Evolutionary conservation across 2,797 vertebrate species (phyloP).

Genomic region (Protonibea diacanthus): DNA sequence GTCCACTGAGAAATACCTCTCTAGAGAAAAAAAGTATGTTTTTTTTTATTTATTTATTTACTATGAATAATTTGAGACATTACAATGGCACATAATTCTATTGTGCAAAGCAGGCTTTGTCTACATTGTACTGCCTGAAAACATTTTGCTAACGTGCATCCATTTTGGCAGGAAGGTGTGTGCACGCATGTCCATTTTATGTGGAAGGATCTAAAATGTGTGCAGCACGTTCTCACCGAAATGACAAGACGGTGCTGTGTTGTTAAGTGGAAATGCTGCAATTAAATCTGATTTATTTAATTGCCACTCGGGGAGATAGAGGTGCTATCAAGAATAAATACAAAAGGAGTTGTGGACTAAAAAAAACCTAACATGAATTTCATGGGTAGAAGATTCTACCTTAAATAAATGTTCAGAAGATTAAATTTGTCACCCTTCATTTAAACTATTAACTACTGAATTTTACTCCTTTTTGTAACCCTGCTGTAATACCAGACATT

Average conservation of each 20-base stretch:
- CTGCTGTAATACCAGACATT: slow-evolving; percentile 6
- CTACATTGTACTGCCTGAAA: not conserved
- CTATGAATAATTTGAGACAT: slow-evolving; percentile 38
- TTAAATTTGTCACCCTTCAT: not conserved
- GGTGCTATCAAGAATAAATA: slow-evolving; percentile 16
- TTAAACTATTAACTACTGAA: not conserved
- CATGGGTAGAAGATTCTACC: not conserved
- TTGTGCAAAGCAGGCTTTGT: slow-evolving; percentile 14
- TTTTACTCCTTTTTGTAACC: not conserved
- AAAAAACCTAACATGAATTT: not conserved
- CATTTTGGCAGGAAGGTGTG: not conserved
- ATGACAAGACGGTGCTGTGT: not conserved
- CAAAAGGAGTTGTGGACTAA: not conserved
- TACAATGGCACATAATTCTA: slow-evolving; percentile 34
- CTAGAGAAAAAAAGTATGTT: slow-evolving; percentile 36
- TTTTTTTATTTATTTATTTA: slow-evolving; percentile 23
- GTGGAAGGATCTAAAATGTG: slow-evolving; percentile 21
- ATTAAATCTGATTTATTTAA: slow-evolving; percentile 38
- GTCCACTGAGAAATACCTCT: slow-evolving; percentile 62
- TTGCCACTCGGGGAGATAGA: not conserved
- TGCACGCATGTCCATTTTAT: slow-evolving; percentile 6
- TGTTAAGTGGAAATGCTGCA: slow-evolving; percentile 23
- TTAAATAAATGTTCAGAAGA: slow-evolving; percentile 10
- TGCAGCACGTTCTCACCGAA: not conserved
- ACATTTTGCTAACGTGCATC: slow-evolving; percentile 2